These are phyloP conservation scores for Siphonodentalium dalli DNA, from an alignment of 2,888 invertebrate species.

Conservation along the genomic window DNA sequence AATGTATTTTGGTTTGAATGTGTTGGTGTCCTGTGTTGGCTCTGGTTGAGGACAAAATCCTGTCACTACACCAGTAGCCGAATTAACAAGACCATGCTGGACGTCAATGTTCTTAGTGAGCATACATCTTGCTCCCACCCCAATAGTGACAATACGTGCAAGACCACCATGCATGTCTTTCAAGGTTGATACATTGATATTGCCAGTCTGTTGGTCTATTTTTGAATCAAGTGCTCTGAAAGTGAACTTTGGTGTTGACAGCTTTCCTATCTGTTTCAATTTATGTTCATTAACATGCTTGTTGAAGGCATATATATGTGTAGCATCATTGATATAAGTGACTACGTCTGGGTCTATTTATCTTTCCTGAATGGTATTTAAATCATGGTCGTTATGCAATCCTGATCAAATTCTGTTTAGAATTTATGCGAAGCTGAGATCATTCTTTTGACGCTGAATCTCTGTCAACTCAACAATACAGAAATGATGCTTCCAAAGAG, in stretches of 20 bases:
- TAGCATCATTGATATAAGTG: background rate
- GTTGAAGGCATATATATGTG: conserved; percentile 9
- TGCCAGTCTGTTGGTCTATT: conserved; percentile 4
- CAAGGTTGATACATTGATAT: background rate
- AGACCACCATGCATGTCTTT: conserved; percentile 3
- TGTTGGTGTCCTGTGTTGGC: background rate
- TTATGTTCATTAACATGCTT: conserved; percentile 3
- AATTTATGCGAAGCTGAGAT: conserved; percentile 19
- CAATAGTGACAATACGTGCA: background rate
- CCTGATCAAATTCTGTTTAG: conserved; percentile 24
- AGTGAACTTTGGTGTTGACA: background rate
- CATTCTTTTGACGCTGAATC: conserved; percentile 28
- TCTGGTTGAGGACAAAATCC: background rate
- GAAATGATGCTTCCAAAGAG: conserved; percentile 22
- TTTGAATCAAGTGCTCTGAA: conserved; percentile 6
- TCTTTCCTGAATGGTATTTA: conserved; percentile 14
- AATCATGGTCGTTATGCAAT: conserved; percentile 21
- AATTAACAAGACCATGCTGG: conserved; percentile 8
- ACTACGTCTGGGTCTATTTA: background rate
- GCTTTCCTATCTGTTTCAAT: background rate
- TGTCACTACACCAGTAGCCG: conserved; percentile 6
- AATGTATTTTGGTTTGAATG: conserved; percentile 20
- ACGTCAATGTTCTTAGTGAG: conserved; percentile 13
- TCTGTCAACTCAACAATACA: conserved; percentile 26
- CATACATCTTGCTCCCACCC: background rate